These are phyloP conservation scores for Chymomyza amoena DNA, from an alignment of 2,888 invertebrate genomes.

Conservation along the genomic window DNA sequence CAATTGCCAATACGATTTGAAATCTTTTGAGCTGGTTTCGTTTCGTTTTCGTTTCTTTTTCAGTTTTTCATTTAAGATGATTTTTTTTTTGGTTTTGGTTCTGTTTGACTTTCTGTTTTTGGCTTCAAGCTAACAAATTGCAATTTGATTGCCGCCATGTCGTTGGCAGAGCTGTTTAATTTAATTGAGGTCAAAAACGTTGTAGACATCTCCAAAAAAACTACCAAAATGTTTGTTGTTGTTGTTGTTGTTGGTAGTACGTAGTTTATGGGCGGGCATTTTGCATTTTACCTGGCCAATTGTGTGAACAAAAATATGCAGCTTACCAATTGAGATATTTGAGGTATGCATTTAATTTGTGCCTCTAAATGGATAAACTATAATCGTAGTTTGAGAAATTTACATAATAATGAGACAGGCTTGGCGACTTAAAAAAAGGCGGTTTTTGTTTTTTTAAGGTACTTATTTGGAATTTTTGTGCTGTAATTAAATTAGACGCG, in stretches of 20 bases:
- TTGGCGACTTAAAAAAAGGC: too few relatives aligned
- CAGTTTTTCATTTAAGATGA: constrained; percentile 21
- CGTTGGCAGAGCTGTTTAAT: constrained; percentile 26
- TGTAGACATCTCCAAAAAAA: constrained; percentile 51
- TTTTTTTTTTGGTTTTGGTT: constrained; percentile 32
- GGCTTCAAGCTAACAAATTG: constrained; percentile 51
- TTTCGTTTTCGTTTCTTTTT: constrained; percentile 28
- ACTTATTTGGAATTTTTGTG: too few relatives aligned
- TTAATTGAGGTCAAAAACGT: constrained; percentile 65
- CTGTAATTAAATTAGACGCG: too few relatives aligned
- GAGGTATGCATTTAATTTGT: background rate
- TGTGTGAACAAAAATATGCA: constrained; percentile 23
- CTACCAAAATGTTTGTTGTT: constrained; percentile 21
- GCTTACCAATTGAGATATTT: constrained; percentile 37
- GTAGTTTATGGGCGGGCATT: constrained; percentile 20
- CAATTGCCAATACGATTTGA: constrained; percentile 39
- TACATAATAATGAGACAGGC: background rate
- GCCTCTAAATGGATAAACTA: background rate
- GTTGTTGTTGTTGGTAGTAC: background rate
- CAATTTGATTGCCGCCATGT: constrained; percentile 60
- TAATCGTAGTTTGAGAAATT: background rate
- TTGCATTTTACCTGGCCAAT: constrained; percentile 25
- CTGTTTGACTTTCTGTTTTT: constrained; percentile 49
- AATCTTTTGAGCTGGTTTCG: constrained; percentile 22
- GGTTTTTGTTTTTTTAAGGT: too few relatives aligned